Evolutionary conservation across 2,797 vertebrate species (phyloP).

Genomic region (Sebastes nivosus): DNA sequence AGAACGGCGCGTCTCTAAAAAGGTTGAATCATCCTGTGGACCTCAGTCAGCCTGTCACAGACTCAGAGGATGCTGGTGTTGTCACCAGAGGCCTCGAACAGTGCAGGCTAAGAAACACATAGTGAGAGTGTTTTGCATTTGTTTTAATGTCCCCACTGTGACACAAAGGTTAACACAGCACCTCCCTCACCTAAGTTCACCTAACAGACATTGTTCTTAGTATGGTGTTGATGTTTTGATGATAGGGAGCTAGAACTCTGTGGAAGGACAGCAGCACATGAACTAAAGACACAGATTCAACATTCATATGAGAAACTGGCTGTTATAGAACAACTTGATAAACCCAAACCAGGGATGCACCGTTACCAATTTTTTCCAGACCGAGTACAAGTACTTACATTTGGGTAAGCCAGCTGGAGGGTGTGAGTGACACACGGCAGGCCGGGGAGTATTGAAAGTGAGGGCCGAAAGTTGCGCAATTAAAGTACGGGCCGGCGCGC

Average conservation of each 20-base stretch:
- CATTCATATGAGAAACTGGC: too few species aligned
- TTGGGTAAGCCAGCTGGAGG: too few species aligned
- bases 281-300: background rate
- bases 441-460: too few species aligned
- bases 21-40: background rate
- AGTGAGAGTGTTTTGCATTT: background rate
- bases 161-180: background rate
- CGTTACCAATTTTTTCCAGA: too few species aligned
- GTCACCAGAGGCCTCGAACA: background rate
- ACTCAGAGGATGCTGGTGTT: background rate
- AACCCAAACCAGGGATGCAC: too few species aligned
- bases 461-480: too few species aligned
- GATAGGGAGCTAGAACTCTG: background rate
- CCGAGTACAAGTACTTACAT: too few species aligned
- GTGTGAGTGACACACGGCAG: too few species aligned
- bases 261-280: background rate
- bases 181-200: background rate
- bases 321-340: too few species aligned
- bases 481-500: too few species aligned
- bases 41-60: background rate
- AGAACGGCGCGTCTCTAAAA: conserved; percentile 15
- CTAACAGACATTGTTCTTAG: background rate
- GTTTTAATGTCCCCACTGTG: background rate
- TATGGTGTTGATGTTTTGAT: background rate
- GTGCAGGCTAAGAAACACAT: background rate